A percentile compares a stretch with the other conserved stretches of the same genome.
Conservation (phyloP, 2,888 invertebrate species). For the Slavum lentiscoides region DNA sequence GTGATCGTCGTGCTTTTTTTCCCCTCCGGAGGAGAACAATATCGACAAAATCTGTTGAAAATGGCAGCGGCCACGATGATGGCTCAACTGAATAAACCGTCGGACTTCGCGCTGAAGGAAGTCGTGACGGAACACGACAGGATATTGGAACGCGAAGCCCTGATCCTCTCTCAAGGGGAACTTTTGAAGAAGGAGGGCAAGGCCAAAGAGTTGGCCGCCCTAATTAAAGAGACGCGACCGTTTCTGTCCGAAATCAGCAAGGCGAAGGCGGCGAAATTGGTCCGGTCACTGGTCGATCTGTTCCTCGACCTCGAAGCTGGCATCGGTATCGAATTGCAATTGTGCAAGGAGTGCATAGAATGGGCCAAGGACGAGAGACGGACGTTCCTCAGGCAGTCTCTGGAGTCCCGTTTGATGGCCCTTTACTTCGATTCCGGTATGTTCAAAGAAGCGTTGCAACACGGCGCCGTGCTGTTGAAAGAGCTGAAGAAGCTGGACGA, state of each 20-base stretch:
- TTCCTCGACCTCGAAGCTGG: slow-evolving; percentile 96
- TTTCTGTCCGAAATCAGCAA: slow-evolving; percentile 95
- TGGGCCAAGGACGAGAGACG: slow-evolving; percentile 98
- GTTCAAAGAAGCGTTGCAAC: slow-evolving; percentile 81
- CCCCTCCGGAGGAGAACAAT: not conserved
- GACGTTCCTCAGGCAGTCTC: slow-evolving; percentile 92
- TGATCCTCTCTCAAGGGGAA: slow-evolving; percentile 89
- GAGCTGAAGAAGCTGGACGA: slow-evolving; percentile 99
- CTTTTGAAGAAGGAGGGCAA: slow-evolving; percentile 91
- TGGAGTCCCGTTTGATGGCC: slow-evolving; percentile 93
- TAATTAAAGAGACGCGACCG: slow-evolving; percentile 93
- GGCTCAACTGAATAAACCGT: slow-evolving; percentile 77
- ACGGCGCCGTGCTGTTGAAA: slow-evolving; percentile 84
- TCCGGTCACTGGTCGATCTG: slow-evolving; percentile 93
- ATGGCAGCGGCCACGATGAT: slow-evolving; percentile 92
- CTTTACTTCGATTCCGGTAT: slow-evolving; percentile 90
- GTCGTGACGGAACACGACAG: slow-evolving; percentile 82
- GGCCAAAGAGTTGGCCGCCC: slow-evolving; percentile 86
- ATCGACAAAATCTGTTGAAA: not conserved
- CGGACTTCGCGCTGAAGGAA: slow-evolving; percentile 76
- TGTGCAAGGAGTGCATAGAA: slow-evolving; percentile 97
- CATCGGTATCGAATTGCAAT: slow-evolving; percentile 87
- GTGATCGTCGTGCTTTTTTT: not conserved
- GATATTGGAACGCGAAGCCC: slow-evolving; percentile 89
- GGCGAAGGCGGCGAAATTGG: slow-evolving; percentile 98